Base-by-base conservation (phyloP, 1,140 invertebrate genomes). In the Camponotus pennsylvanicus region DNA sequence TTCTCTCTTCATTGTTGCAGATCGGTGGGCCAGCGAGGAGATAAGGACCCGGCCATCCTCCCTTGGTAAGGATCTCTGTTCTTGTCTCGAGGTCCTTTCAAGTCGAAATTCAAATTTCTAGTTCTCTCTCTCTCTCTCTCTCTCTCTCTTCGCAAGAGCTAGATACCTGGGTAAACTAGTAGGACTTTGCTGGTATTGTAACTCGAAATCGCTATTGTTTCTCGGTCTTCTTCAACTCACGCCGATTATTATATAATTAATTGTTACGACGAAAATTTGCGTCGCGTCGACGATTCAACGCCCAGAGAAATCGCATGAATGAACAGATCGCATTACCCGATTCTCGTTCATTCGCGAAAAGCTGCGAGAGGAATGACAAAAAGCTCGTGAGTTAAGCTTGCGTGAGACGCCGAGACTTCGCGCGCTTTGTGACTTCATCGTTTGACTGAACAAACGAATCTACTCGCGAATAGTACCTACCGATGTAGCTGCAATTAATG, bases 191-290 rank as follows among this genome's bases (percentile, higher is more conserved):
- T 42, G 18, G 40, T 42, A 71, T 75, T 27, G 40, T 52, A 83
- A 75, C 79, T 83, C 40, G 69, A 83, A 83, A 75, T 83, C 73
- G 8, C 79, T 83, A 83, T 83, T 75, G 69, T 83, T 75, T 40
- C 34, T n/a, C 40, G 79, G n/a, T 75, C 55, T 73, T 21, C 79
- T 1, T 27, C 40, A 34, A 61, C 57, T 83, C 55, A n/a, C 40
- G 7, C 69, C 69, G 79, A 75, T 83, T 75, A 83, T 73, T 83
- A 63, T 83, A 83, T 83, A 83, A 83, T 83, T 83, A 83, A 83
- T 83, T 83, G 73, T 73, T 55, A 13, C 40, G 49, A 73, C 11
- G 79, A 83, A 73, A 61, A 75, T 80, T 69, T 52, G 63, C 45
- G 34, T 63, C n/a, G 55, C 37, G 52, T 61, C 40, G 55, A 83